Base-by-base conservation (phyloP, 1,140 invertebrate species). In the Copidosoma floridanum region DNA sequence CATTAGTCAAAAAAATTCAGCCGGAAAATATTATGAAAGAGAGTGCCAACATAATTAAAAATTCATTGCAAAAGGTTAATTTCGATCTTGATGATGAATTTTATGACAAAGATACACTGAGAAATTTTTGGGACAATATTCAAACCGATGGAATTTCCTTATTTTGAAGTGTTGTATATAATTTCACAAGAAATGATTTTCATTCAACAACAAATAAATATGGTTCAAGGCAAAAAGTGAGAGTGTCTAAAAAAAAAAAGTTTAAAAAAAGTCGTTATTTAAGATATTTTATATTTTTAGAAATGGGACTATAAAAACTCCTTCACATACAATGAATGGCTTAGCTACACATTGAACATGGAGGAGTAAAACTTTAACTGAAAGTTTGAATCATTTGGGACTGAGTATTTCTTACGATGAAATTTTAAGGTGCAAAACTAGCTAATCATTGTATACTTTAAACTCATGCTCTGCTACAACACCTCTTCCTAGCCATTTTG, bases 341-440 rank as follows among this genome's bases (percentile, higher is more conserved):
- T 6, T 32, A 12, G 12, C 29, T 32, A 12, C 12, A 7, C 29
- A 32, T 32, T 7, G 6, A 32, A 32, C 12, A 32, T 32, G 29
- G 6, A 32, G 12, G 12, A 32, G 29, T 32, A 12, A 32, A 32
- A 32, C 29, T 32, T 12, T 32, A 32, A 12, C 12, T 6, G 6
- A 12, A 32, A 62, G 23, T n/a, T 18, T 65, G 5, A 58, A 62
- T 61, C 59, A 37, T 3, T 12, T 54, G 2, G 64, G 59, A 14
- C 1, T 62, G 16, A 53, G 53, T 50, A 52, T 65, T n/a, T 63
- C 60, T n/a, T 65, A 61, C 32, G 41, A 56, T 26, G 46, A 47
- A 43, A 23, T 65, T 1, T 24, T 57, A 53, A 24, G 52, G 27
- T 27, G 16, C 53, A 48, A 38, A 26, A 63, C 52, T 43, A 29